phyloP scores from a whole-genome alignment of 2,113 vertebrate species.

The Plotosus lineatus region DNA sequence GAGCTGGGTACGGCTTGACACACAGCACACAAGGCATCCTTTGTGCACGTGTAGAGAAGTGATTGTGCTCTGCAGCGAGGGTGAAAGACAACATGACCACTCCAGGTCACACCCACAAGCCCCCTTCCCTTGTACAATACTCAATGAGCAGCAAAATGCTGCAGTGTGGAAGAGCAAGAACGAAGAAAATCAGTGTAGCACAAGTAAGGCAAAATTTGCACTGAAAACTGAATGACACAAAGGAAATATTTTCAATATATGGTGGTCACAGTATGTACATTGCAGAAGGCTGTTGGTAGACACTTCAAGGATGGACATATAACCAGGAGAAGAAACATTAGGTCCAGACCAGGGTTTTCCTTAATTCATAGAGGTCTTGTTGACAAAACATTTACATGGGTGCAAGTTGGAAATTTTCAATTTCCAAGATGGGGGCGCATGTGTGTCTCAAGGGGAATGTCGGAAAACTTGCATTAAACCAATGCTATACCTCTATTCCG shows the following conservation, averaged over 20 bases:
- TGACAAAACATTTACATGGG: too few relatives aligned
- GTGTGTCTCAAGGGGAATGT: too few relatives aligned
- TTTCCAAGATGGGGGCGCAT: too few relatives aligned
- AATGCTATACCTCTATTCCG: background rate
- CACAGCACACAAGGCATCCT: constrained; percentile 31
- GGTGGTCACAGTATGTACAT: background rate
- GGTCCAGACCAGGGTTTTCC: background rate
- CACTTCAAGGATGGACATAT: background rate
- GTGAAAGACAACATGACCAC: constrained; percentile 36
- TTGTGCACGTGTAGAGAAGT: constrained; percentile 40
- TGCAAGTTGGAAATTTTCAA: too few relatives aligned
- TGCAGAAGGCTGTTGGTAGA: background rate
- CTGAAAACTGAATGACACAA: background rate
- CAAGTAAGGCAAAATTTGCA: background rate
- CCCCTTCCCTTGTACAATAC: background rate
- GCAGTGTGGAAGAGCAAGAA: constrained; percentile 6
- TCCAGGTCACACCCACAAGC: constrained; percentile 15
- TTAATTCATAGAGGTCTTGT: background rate
- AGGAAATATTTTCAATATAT: background rate
- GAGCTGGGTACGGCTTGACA: constrained; percentile 31
- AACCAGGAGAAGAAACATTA: background rate
- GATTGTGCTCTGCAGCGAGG: constrained; percentile 31
- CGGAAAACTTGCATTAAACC: too few relatives aligned
- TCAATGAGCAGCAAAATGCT: constrained; percentile 13
- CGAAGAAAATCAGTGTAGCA: background rate